Percentiles rank a stretch among this genome's conserved stretches.
These are phyloP conservation scores for Takifugu flavidus DNA, from an alignment of 2,113 vertebrate species.

Conservation along the genomic window DNA sequence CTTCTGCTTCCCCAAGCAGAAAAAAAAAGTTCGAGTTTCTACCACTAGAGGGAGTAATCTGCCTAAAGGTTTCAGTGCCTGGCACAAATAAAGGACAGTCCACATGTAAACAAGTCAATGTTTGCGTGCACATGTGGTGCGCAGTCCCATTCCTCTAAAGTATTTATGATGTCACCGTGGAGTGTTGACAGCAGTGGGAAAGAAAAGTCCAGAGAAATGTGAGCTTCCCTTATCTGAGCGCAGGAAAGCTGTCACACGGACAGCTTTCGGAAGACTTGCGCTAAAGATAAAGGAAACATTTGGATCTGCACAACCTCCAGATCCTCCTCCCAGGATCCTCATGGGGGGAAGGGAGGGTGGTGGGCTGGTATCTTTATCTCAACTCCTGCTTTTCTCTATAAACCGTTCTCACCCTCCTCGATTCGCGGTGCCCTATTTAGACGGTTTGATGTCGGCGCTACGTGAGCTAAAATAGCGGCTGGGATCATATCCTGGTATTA, in stretches of 20 bases:
- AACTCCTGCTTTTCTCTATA: constrained; percentile 35
- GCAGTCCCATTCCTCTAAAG: neutral
- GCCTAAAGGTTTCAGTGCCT: constrained; percentile 14
- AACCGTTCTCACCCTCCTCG: constrained; percentile 36
- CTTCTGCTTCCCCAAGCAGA: neutral
- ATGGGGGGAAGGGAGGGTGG: constrained; percentile 7
- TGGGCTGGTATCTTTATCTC: constrained; percentile 42
- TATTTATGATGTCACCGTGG: constrained; percentile 18
- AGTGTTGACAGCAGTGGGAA: constrained; percentile 1
- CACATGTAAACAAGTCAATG: constrained; percentile 28
- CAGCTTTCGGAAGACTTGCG: constrained; percentile 52
- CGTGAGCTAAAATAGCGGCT: constrained; percentile 49
- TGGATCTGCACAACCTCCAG: constrained; percentile 56
- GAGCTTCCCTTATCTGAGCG: constrained; percentile 43
- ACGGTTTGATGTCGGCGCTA: constrained; percentile 53
- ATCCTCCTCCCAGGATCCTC: constrained; percentile 62
- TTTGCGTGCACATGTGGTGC: constrained; percentile 28
- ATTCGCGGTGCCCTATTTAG: constrained; percentile 53
- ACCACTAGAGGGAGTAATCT: constrained; percentile 68
- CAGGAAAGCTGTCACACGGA: constrained; percentile 25
- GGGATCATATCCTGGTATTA: constrained; percentile 65
- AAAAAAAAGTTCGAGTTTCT: neutral
- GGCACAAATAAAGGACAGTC: neutral
- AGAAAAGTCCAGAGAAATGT: neutral
- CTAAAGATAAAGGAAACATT: constrained; percentile 65